Base-by-base conservation (phyloP, 2,797 vertebrate species). In the Hirundo rustica region DNA sequence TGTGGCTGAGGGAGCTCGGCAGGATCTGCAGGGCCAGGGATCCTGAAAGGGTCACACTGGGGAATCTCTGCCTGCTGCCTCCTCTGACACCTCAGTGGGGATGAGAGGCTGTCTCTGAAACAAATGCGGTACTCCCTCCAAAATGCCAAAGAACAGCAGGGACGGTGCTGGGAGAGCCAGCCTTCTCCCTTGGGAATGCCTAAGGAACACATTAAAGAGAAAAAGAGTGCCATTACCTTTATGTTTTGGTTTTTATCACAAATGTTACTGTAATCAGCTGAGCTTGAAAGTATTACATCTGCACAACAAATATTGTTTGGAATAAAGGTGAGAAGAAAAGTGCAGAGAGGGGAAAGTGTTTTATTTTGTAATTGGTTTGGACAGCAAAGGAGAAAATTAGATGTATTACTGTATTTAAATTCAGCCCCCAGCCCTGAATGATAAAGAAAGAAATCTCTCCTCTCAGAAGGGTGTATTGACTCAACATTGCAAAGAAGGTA, bases 371-470 rank as follows among this genome's bases (percentile, higher is more conserved):
- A 94, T 95, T 95, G 95, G 79, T 90, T 95, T 96, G 85, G 93
- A 97, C 89, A 88, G 58, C 77, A 96, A 95, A 93, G 92, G 90
- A 86, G 93, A 95, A 95, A 96, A 97, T 60, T 36, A 92, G 92
- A 95, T 94, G 58, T 95, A 94, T 95, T 91, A 78, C 66, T 89
- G 93, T 93, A 95, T 95, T 96, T 96, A 95, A 96, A 97, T 95
- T 92, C 81, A 92, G 92, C 83, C 86, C 67, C 88, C 66, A 93
- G 93, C 72, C 93, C 86, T 89, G 90, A 94, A 81, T 50, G 90
- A 96, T 95, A 81, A 92, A 94, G 84, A 75, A 95, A 90, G 90
- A 95, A 89, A 93, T 95, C 68, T 89, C 40, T 96, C 93, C 79
- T 92, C 82, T 89, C 66, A 53, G 78, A 92, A 89, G 27, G 75